These are phyloP conservation scores for Cerastoderma edule DNA, from an alignment of 2,888 invertebrate genomes.

Conservation along the genomic window DNA sequence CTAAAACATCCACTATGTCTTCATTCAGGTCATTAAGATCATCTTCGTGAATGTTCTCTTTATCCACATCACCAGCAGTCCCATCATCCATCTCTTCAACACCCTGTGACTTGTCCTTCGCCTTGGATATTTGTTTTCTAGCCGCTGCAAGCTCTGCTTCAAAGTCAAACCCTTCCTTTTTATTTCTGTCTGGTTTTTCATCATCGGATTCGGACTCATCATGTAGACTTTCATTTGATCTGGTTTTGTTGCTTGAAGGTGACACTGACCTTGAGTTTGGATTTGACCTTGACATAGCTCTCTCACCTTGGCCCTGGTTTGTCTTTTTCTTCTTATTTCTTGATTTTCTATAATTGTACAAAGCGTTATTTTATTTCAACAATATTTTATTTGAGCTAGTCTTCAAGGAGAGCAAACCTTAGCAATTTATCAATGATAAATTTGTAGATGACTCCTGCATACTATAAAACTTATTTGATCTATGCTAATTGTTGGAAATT, in stretches of 20 bases:
- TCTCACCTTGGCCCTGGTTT: slow-evolving; percentile 7
- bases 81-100: slow-evolving; percentile 16
- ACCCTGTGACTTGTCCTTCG: slow-evolving; percentile 6
- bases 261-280: slow-evolving; percentile 32
- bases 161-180: slow-evolving; percentile 32
- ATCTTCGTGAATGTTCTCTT: slow-evolving; percentile 17
- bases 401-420: no score
- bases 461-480: no score
- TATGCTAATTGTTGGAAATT: no score
- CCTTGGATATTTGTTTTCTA: slow-evolving; percentile 32
- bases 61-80: slow-evolving; percentile 27
- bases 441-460: no score
- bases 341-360: no score
- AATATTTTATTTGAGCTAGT: no score
- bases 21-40: slow-evolving; percentile 48
- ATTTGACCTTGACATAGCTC: slow-evolving; percentile 42
- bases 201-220: slow-evolving; percentile 27
- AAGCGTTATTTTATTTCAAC: no score
- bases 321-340: slow-evolving; percentile 18
- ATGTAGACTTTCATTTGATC: not conserved
- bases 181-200: slow-evolving; percentile 15
- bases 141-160: slow-evolving; percentile 46
- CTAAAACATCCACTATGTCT: slow-evolving; percentile 48
- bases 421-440: no score
- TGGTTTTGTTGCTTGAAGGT: slow-evolving; percentile 9